These are phyloP conservation scores for Nasonia longicornis DNA, from an alignment of 1,140 invertebrate species.

Conservation along the genomic window DNA sequence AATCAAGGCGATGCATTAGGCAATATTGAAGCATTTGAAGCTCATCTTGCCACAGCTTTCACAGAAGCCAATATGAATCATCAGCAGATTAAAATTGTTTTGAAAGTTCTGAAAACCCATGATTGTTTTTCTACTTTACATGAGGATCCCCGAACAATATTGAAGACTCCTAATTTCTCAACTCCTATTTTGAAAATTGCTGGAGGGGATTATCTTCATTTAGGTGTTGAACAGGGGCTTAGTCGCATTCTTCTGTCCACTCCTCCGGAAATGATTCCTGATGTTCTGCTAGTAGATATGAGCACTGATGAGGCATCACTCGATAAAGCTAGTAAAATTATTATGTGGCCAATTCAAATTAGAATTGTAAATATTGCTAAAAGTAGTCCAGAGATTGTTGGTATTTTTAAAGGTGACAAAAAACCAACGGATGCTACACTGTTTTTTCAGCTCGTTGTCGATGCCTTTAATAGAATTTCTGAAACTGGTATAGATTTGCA, in stretches of 20 bases:
- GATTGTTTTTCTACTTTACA: conserved; percentile 39
- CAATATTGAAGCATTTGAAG: background rate
- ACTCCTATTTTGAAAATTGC: conserved; percentile 18
- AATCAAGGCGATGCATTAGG: no score
- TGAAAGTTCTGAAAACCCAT: conserved; percentile 42
- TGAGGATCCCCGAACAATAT: conserved; percentile 32
- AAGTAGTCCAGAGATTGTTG: conserved; percentile 37
- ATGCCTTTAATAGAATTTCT: conserved; percentile 8
- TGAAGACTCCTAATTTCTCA: conserved; percentile 28
- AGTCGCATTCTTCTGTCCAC: background rate
- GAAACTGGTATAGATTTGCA: background rate
- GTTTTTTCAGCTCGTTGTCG: conserved; percentile 45
- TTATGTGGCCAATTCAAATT: conserved; percentile 52
- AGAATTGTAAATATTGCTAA: conserved; percentile 41
- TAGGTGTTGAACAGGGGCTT: conserved; percentile 46
- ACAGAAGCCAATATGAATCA: conserved; percentile 38
- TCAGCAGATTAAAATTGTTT: conserved; percentile 31
- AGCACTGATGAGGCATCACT: conserved; percentile 48
- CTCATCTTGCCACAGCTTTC: conserved; percentile 5
- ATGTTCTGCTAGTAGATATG: conserved; percentile 48
- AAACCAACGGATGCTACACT: conserved; percentile 43
- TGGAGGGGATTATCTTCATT: conserved; percentile 49
- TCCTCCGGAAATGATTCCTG: conserved; percentile 22
- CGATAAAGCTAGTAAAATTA: conserved; percentile 34
- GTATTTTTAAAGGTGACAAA: conserved; percentile 44